Base-by-base conservation (phyloP, 1,140 invertebrate species). In the Drosophila ercepeae region DNA sequence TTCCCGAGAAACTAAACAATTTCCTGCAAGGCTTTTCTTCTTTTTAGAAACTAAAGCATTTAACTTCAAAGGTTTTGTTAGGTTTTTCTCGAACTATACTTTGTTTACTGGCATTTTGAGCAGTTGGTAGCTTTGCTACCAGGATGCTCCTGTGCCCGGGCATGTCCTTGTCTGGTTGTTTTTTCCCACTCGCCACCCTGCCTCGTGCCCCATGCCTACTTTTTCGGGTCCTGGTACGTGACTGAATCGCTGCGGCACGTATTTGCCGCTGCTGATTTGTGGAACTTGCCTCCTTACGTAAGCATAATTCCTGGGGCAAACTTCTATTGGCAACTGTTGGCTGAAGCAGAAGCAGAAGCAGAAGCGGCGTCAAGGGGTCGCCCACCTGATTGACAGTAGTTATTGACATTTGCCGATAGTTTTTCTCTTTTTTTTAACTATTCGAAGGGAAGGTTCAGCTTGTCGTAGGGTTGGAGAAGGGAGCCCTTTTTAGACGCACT, bases 161-260 rank as follows among this genome's bases (percentile, higher is more conserved):
- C 61, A 64, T 70, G 74, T 78, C 83, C 68, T 68, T 88, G 71
- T 73, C 69, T 70, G 75, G 53, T 42, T 76, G 63, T n/a, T 27
- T 55, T 64, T 8, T 21, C 32, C 32, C 21, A 41, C 25, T 6
- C 27, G 19, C 32, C 3, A 9, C 34, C 3, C 16, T 19, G n/a
- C n/a, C n/a, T n/a, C n/a, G n/a, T n/a, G 23, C 7, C 25, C 5
- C 23, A 7, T 18, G 7, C 25, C 14, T 49, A 13, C 4, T 36
- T 73, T 57, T 52, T 64, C 61, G 7, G 13, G 52, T 70, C 54
- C 50, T 74, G 58, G 78, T 68, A 89, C 84, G 84, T 89, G 84
- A 77, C 79, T 75, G 63, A 77, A 81, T 61, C 69, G 69, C 67
- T 63, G 75, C 65, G 60, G 54, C 69, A 75, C 67, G 84, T 89